A percentile compares a stretch with the other conserved stretches of the same genome.
Evolutionary conservation across 2,797 vertebrate genomes (phyloP).

Genomic region (Sebastes baramenuke): DNA sequence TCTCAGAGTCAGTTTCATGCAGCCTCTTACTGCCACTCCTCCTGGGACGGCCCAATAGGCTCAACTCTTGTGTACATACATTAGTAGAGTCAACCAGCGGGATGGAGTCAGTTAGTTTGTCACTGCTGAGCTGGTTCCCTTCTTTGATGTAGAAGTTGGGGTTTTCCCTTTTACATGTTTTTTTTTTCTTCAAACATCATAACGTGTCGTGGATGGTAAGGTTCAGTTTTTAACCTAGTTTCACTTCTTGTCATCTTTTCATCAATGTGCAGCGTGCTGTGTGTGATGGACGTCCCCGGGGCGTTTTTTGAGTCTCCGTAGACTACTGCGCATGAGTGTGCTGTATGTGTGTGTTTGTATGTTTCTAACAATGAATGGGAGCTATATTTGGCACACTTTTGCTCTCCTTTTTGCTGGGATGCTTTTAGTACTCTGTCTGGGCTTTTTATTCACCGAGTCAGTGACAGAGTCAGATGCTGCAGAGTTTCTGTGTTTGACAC

Average conservation of each 20-base stretch:
- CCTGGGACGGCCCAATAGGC: slow-evolving; percentile 45
- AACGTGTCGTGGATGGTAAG: slow-evolving; percentile 38
- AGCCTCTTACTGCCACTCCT: slow-evolving; percentile 48
- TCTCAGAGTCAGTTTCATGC: neutral
- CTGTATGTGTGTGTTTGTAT: slow-evolving; percentile 20
- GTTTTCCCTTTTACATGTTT: neutral
- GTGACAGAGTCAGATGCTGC: neutral
- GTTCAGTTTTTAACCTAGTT: slow-evolving; percentile 24
- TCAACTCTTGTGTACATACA: slow-evolving; percentile 32
- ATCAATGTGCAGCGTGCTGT: slow-evolving; percentile 30
- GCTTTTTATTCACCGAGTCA: slow-evolving; percentile 1
- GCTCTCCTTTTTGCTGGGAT: neutral
- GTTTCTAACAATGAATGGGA: slow-evolving; percentile 33
- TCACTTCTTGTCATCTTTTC: slow-evolving; percentile 24
- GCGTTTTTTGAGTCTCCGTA: slow-evolving; percentile 5
- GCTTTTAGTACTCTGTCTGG: slow-evolving; percentile 16
- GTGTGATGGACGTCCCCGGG: slow-evolving; percentile 25
- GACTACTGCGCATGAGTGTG: slow-evolving; percentile 21
- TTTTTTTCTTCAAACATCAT: slow-evolving; percentile 2
- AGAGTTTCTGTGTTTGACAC: neutral
- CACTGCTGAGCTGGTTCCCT: neutral
- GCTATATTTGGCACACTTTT: slow-evolving; percentile 51
- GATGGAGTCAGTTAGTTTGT: slow-evolving; percentile 22
- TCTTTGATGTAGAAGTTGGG: neutral
- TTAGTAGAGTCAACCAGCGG: slow-evolving; percentile 26